phyloP scores from a whole-genome alignment of 2,113 vertebrate species.

The Alosa alosa region DNA sequence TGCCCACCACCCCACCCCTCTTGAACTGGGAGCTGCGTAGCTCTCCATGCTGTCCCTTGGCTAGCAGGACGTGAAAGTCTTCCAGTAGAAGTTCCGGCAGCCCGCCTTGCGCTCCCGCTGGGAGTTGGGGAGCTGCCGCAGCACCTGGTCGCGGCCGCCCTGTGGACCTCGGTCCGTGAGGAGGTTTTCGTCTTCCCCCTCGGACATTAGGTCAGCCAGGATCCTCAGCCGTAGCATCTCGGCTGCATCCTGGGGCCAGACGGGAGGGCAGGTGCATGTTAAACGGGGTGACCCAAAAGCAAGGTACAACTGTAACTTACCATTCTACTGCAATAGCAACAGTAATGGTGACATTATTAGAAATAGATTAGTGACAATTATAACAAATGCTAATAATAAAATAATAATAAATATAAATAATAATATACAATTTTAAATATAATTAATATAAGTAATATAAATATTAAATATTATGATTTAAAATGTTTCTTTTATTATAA shows the following conservation, averaged over 20 bases:
- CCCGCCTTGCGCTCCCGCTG: slow-evolving; percentile 72
- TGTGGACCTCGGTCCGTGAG: slow-evolving; percentile 41
- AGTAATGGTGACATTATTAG: too few species aligned
- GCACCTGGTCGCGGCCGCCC: slow-evolving; percentile 44
- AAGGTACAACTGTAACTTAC: too few species aligned
- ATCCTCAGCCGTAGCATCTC: slow-evolving; percentile 58
- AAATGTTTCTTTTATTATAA: too few species aligned
- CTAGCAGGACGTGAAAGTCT: slow-evolving; percentile 79
- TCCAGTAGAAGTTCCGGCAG: slow-evolving; percentile 80
- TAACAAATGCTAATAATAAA: too few species aligned
- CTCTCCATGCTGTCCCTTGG: neutral
- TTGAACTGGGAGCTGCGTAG: too few species aligned
- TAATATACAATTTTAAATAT: too few species aligned
- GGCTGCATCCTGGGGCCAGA: slow-evolving; percentile 56
- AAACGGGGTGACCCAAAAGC: neutral
- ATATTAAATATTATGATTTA: too few species aligned
- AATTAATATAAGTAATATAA: too few species aligned
- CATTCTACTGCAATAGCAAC: too few species aligned
- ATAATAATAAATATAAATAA: too few species aligned
- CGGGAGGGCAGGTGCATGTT: neutral
- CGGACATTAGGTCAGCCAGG: slow-evolving; percentile 51
- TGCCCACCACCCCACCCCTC: neutral
- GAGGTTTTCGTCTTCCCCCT: slow-evolving; percentile 32
- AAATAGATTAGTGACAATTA: too few species aligned
- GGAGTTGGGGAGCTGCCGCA: slow-evolving; percentile 60